Evolutionary conservation across 64 coral and sea anemone genomes (phyloP), one percentile per base, ranked within the genome.

Genomic region (Platygyra sinensis): DNA sequence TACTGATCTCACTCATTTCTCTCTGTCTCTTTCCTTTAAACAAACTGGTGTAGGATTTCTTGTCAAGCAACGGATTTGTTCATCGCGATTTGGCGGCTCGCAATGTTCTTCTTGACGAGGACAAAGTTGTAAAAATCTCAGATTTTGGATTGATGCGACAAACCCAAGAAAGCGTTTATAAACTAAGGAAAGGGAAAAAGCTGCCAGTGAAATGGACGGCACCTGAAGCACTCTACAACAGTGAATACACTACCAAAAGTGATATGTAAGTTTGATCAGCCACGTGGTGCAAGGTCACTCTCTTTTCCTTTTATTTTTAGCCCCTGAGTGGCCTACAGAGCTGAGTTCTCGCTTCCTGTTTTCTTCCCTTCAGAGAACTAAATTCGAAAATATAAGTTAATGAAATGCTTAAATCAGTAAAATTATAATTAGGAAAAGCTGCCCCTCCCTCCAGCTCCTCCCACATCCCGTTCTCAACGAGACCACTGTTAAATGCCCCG

Each of bases 1-100:
- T 49, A 13, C 8, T 49, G 49, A n/a, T 10, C 19, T 20, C 19
- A 0, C 24, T 8, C 3, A 20, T 19, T 24, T 24, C 24, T 17
- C 62, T 22, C 19, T 22, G 63, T 24, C 63, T 67, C 19, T 4
- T 25, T 67, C 19, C 65, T n/a, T 69, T 7, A 25, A 5, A 6
- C 27, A 52, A n/a, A 10, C 19, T 1, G n/a, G 20, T 18, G 63
- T 52, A 90, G 89, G 50, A 62, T 8, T 90, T 52, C 49, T 72
- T 57, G 10, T 57, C 54, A 57, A 57, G 54, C 54, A 52, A 89
- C 14, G 74, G 74, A 25, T 89, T 64, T 71, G 76, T 89, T 3
- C 87, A 89, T 64, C 87, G 87, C n/a, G 87, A 89, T 36, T 89
- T 89, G 38, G 87, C 87, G 10, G 87, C 87, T 19, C 87, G 87